A percentile compares a stretch with the other conserved stretches of the same genome.
phyloP scores from a whole-genome alignment of 30 jellyfish, hydroid and myxozoan species.

The Mastigias papua region DNA sequence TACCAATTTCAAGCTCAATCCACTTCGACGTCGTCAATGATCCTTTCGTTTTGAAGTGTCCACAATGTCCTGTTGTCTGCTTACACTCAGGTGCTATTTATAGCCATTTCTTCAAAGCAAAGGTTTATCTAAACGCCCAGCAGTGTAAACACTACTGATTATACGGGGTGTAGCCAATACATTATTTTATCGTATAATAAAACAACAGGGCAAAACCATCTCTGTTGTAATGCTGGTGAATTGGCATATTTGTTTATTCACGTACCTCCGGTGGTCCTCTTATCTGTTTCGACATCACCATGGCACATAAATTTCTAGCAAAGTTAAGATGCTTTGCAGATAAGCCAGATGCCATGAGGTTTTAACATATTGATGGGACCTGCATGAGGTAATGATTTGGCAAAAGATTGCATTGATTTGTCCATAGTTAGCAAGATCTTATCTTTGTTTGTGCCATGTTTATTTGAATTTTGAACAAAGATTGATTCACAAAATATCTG shows the following conservation, averaged over 20 bases:
- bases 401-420: neutral
- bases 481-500: no score
- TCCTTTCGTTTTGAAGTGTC: neutral
- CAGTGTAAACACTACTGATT: neutral
- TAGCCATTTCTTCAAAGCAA: neutral
- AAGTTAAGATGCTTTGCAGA: neutral
- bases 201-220: neutral
- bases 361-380: neutral
- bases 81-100: neutral
- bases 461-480: neutral
- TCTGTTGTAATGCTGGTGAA: neutral
- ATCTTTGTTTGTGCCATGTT: neutral
- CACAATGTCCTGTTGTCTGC: neutral
- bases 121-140: neutral
- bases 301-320: conserved; percentile 5
- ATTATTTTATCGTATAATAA: neutral
- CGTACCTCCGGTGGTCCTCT: neutral
- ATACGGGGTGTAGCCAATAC: neutral
- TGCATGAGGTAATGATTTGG: neutral
- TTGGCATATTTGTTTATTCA: neutral
- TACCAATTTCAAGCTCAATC: neutral
- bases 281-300: conserved; percentile 8
- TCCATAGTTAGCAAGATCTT: neutral
- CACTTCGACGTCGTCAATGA: neutral
- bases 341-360: neutral